Evolutionary conservation across 2,888 invertebrate species (phyloP), one percentile per base, ranked within the genome.

Genomic region (Azorinus chamasolen): DNA sequence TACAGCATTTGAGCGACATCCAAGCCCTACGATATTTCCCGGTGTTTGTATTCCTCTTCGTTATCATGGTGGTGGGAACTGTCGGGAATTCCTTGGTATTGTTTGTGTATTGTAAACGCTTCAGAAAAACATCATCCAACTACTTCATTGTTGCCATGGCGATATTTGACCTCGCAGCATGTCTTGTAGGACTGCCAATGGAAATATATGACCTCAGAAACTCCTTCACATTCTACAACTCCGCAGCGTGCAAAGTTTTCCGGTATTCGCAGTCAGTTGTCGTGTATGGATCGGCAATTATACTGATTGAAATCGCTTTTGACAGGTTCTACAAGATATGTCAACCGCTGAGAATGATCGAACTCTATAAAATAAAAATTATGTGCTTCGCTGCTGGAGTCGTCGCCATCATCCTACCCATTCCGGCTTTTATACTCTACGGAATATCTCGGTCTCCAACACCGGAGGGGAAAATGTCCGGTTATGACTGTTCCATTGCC

Each of bases 291-390:
- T 90, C 89, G 0, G 87, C 85, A 1, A 86, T 86, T 6, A 85
- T 90, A n/a, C 68, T 90, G 14, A 77, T 88, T 16, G 86, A 87
- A 57, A 88, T 90, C 18, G 90, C 88, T 5, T 83, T 90, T 39
- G 90, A 90, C 64, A 80, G 90, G n/a, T 90, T 86, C 59, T 89
- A 86, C 70, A 90, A 90, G 63, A 88, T 90, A 41, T 90, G 90
- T 59, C 77, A 79, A 32, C 90, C 90, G 0, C 61, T 88, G 8
- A 84, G 82, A 75, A 71, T 86, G 57, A 83, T 89, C 25, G 81
- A 84, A 25, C 68, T 89, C 4, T 81, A 78, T 32, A 84, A 79
- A 53, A 88, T 88, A 48, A 86, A 87, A 66, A 58, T 84, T 32
- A 77, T 87, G 73, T 90, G 89, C 58, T 66, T 80, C 8, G 48